These are phyloP conservation scores for Salvelinus fontinalis DNA, from an alignment of 2,113 vertebrate species.

Conservation along the genomic window DNA sequence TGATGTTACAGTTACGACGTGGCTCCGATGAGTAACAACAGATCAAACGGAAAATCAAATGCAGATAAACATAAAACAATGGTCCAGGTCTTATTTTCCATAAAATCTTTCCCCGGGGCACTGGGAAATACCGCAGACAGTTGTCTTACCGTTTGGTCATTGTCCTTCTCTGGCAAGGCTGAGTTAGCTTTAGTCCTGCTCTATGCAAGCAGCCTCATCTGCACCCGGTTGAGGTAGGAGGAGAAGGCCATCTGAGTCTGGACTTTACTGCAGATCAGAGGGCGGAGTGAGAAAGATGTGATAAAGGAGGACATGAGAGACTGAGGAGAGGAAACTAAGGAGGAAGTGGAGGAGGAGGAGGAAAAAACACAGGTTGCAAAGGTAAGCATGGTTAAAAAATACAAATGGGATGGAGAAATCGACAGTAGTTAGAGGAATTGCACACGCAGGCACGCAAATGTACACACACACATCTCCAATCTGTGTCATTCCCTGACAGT, in stretches of 20 bases:
- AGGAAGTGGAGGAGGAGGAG: background rate
- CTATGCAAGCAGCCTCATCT: slow-evolving; percentile 83
- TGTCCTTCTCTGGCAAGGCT: slow-evolving; percentile 82
- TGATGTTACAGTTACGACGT: slow-evolving; percentile 28
- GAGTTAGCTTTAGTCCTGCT: slow-evolving; percentile 69
- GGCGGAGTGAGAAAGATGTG: background rate
- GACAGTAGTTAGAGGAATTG: background rate
- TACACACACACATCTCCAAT: slow-evolving; percentile 1
- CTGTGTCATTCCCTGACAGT: slow-evolving; percentile 3
- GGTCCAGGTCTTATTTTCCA: slow-evolving; percentile 21
- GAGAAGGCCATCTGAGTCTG: slow-evolving; percentile 93
- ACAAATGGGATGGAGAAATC: background rate
- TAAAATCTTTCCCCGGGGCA: slow-evolving; percentile 8
- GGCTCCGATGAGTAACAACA: slow-evolving; percentile 47
- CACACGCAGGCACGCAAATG: slow-evolving; percentile 2
- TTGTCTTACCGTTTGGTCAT: slow-evolving; percentile 89
- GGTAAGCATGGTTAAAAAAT: slow-evolving; percentile 4
- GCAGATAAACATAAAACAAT: slow-evolving; percentile 39
- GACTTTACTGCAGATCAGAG: slow-evolving; percentile 82
- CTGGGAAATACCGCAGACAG: background rate
- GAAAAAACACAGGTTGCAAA: background rate
- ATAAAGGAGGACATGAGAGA: background rate
- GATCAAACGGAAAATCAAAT: background rate
- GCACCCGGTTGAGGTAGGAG: slow-evolving; percentile 89
- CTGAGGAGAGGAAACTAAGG: background rate